Evolutionary conservation across 2,797 vertebrate genomes (phyloP).

Genomic region (Neomorphus geoffroyi): DNA sequence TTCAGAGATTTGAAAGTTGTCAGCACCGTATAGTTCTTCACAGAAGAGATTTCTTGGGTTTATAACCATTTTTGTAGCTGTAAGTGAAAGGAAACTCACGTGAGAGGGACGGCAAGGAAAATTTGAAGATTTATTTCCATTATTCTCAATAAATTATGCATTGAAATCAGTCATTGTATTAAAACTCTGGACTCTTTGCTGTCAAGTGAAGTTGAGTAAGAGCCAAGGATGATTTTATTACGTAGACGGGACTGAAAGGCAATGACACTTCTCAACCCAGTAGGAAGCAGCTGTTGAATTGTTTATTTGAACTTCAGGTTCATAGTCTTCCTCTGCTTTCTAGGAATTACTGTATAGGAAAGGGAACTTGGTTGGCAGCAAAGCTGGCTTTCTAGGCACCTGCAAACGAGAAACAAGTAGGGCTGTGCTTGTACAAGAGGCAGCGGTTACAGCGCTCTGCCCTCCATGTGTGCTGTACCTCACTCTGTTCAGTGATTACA

Average conservation of each 20-base stretch:
- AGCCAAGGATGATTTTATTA: background rate
- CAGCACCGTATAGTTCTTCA: background rate
- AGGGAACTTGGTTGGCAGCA: background rate
- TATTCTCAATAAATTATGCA: background rate
- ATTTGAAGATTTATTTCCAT: background rate
- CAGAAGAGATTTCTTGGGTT: background rate
- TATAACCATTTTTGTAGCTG: background rate
- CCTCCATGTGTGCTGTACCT: fast-evolving
- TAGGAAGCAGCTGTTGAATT: background rate
- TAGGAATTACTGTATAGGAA: background rate
- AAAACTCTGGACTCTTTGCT: background rate
- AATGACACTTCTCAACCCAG: background rate
- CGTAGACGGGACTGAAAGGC: background rate
- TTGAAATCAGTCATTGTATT: background rate
- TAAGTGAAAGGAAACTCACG: fast-evolving
- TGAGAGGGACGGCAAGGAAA: background rate
- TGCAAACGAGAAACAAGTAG: background rate
- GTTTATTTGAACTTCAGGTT: background rate
- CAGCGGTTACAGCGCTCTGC: fast-evolving
- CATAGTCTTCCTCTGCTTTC: background rate
- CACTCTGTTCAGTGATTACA: background rate
- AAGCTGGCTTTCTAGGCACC: background rate
- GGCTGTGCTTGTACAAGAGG: background rate
- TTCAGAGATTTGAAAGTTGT: background rate
- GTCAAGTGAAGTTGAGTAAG: background rate